Evolutionary conservation across 2,113 vertebrate species (phyloP).

Genomic region (Clupea harengus): DNA sequence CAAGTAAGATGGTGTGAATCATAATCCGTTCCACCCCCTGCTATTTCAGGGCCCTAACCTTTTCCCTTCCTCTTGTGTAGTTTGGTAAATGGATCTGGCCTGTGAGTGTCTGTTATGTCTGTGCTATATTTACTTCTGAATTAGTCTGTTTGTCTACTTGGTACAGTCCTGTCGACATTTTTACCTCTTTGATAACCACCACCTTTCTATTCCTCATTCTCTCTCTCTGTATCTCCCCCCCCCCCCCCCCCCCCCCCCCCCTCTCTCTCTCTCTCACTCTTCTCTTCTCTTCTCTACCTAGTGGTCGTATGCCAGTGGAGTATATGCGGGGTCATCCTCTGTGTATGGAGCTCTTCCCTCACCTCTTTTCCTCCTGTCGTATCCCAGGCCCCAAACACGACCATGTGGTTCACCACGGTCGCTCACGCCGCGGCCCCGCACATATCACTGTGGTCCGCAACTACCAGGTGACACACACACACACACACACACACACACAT

Average conservation of each 20-base stretch:
- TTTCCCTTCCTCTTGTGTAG: neutral
- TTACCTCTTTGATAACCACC: slow-evolving; percentile 39
- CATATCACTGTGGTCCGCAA: slow-evolving; percentile 82
- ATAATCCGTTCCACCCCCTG: neutral
- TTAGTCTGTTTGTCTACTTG: slow-evolving; percentile 24
- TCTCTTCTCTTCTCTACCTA: slow-evolving; percentile 37
- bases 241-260: neutral
- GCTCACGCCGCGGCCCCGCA: slow-evolving; percentile 60
- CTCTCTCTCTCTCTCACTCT: neutral
- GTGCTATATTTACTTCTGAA: slow-evolving; percentile 4
- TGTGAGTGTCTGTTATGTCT: neutral
- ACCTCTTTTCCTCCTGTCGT: slow-evolving; percentile 79
- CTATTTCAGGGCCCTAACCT: slow-evolving; percentile 41
- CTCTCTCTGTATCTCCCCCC: neutral
- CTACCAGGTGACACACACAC: slow-evolving; percentile 72
- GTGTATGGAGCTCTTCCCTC: slow-evolving; percentile 77
- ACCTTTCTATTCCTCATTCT: slow-evolving; percentile 17
- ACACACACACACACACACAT: no score
- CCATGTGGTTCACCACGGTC: slow-evolving; percentile 68
- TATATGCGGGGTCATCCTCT: slow-evolving; percentile 70
- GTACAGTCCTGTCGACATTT: slow-evolving; percentile 26
- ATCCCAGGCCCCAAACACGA: slow-evolving; percentile 80
- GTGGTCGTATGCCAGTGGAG: slow-evolving; percentile 69
- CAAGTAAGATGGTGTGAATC: neutral
- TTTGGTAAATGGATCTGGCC: neutral